Base-by-base conservation (phyloP, 1,140 invertebrate genomes). In the Caenorhabditis tropicalis region DNA sequence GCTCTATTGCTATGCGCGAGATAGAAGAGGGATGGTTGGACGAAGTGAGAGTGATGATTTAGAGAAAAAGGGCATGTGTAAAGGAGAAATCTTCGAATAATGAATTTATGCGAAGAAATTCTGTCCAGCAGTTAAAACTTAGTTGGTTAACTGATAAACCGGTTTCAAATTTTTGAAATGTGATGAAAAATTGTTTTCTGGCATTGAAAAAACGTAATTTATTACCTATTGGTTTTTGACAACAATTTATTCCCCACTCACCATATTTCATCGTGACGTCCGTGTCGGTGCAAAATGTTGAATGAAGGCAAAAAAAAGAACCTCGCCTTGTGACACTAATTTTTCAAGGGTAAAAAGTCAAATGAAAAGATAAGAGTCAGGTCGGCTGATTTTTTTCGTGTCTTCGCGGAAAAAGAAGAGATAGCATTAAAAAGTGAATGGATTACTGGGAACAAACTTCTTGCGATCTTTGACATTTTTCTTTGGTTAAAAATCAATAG, bases 301-400 rank as follows among this genome's bases (percentile, higher is more conserved):
- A 2, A 15, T 36, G 29, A 60, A n/a, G 9, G 60, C 9, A 10
- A 12, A 24, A 43, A 33, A 24, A 12, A 6, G 12, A 27, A 24
- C 5, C 31, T 10, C 65, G n/a, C 21, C 36, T 24, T 12, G 19
- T 74, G 65, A 74, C 65, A 74, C 65, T 74, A 74, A 74, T 74
- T 74, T 46, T 33, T 46, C 36, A 4, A 21, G 31, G 6, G 36
- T 10, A 43, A 74, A 74, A 74, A 43, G 3, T 31, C 16, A 65
- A 65, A 33, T 7, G 31, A 33, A 15, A 19, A 65, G 58, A 65
- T 65, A 65, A 65, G 58, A 65, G 36, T 43, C 65, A 74, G 12
- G 65, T 74, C 65, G 21, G n/a, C 29, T 74, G 65, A 74, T 36
- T 74, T 74, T 65, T 51, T 36, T 46, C 10, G n/a, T n/a, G n/a